Conservation (phyloP, 1,140 invertebrate species). For the Diplogasteroides magnus region DNA sequence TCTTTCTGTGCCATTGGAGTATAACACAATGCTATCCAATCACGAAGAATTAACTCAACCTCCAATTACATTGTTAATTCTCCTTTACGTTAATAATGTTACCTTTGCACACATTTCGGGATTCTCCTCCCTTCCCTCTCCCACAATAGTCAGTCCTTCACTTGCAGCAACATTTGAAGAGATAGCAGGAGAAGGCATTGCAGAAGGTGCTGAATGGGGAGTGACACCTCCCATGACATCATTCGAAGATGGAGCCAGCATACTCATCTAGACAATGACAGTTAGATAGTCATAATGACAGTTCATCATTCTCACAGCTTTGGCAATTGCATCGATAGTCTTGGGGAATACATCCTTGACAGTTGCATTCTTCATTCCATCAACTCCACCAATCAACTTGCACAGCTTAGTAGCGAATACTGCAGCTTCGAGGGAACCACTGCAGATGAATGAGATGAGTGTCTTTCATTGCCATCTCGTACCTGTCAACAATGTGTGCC, state of each 20-base stretch:
- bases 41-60: conserved; percentile 84
- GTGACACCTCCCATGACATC: too few species aligned
- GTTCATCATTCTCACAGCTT: not conserved
- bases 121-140: conserved; percentile 14
- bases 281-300: not conserved
- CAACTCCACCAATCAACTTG: not conserved
- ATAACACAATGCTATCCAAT: conserved; percentile 88
- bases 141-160: not conserved
- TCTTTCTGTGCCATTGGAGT: conserved; percentile 73
- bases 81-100: not conserved
- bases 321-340: not conserved
- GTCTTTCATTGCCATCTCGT: not conserved
- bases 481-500: conserved; percentile 56
- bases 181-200: conserved; percentile 64
- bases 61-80: conserved; percentile 74
- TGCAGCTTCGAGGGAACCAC: not conserved
- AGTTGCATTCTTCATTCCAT: not conserved
- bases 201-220: not conserved
- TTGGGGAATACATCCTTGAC: not conserved
- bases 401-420: not conserved
- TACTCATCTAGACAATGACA: conserved; percentile 80
- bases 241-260: too few species aligned
- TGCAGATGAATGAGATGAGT: not conserved
- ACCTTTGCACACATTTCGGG: conserved; percentile 90
- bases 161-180: not conserved